These are phyloP conservation scores for Eumeta japonica DNA, from an alignment of 1,140 invertebrate genomes.

Conservation along the genomic window DNA sequence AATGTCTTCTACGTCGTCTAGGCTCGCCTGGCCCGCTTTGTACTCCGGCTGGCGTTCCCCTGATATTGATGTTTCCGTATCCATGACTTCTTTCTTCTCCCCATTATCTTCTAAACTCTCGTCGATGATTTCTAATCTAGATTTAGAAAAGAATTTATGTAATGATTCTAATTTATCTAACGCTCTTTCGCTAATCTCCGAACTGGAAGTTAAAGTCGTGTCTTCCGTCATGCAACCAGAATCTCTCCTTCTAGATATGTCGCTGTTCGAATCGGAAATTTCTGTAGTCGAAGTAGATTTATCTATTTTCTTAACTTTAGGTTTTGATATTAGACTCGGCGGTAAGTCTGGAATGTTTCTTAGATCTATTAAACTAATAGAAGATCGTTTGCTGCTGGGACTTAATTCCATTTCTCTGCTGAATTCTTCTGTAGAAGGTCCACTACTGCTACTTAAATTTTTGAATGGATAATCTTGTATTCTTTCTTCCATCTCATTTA, in stretches of 20 bases:
- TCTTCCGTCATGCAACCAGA: conserved; percentile 43
- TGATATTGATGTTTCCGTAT: conserved; percentile 4
- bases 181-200: conserved; percentile 34
- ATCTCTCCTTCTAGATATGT: conserved; percentile 33
- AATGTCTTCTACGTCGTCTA: conserved; percentile 47
- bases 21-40: conserved; percentile 35
- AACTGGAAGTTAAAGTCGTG: conserved; percentile 23
- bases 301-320: conserved; percentile 34
- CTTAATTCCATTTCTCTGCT: conserved; percentile 35
- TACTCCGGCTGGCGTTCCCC: conserved; percentile 15
- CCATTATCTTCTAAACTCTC: conserved; percentile 39
- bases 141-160: conserved; percentile 42
- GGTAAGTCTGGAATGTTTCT: conserved; percentile 47
- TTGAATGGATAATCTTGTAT: conserved; percentile 27
- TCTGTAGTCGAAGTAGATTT: conserved; percentile 46
- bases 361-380: conserved; percentile 43
- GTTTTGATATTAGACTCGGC: conserved; percentile 41
- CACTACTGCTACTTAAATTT: neutral
- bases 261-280: conserved; percentile 36
- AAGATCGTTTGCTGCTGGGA: conserved; percentile 25
- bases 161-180: conserved; percentile 45
- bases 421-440: conserved; percentile 20
- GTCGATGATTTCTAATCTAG: conserved; percentile 44
- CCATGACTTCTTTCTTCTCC: conserved; percentile 19
- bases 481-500: conserved; percentile 36